phyloP scores from a whole-genome alignment of 2,888 invertebrate genomes.

The Oeneis ivallda region DNA sequence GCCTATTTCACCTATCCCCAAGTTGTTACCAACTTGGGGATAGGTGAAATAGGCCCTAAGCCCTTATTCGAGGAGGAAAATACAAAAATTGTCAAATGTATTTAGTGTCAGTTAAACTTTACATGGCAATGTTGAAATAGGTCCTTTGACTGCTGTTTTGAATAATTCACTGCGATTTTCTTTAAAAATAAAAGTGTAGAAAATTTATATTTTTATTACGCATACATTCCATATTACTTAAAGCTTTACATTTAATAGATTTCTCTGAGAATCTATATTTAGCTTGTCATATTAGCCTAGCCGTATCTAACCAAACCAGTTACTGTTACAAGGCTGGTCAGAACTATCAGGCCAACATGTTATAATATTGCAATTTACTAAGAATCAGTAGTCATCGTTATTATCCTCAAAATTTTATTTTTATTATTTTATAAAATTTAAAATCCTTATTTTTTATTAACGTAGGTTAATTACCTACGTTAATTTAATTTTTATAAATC shows the following conservation, averaged over 20 bases:
- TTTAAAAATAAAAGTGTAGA: too few relatives aligned
- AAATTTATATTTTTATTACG: background rate
- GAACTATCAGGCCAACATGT: background rate
- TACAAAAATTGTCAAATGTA: too few relatives aligned
- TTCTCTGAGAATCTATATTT: constrained; percentile 12
- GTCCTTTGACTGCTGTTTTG: background rate
- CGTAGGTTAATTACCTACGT: too few relatives aligned
- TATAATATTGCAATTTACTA: background rate
- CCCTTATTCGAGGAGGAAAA: too few relatives aligned
- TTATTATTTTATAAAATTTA: too few relatives aligned
- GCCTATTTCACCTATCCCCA: too few relatives aligned
- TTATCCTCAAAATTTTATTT: too few relatives aligned
- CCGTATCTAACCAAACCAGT: constrained; percentile 1
- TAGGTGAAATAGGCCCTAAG: too few relatives aligned
- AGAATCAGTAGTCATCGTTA: background rate
- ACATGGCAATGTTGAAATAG: too few relatives aligned
- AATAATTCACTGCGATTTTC: background rate
- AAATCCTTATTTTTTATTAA: background rate
- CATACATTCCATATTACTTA: background rate
- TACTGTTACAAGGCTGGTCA: background rate
- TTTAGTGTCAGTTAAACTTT: background rate
- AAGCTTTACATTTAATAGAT: background rate
- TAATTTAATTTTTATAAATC: too few relatives aligned
- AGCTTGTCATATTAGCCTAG: constrained; percentile 1
- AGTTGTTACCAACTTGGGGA: too few relatives aligned